Conservation (phyloP, 30 jellyfish, hydroid and myxozoan genomes). For the Aurelia sp. region DNA sequence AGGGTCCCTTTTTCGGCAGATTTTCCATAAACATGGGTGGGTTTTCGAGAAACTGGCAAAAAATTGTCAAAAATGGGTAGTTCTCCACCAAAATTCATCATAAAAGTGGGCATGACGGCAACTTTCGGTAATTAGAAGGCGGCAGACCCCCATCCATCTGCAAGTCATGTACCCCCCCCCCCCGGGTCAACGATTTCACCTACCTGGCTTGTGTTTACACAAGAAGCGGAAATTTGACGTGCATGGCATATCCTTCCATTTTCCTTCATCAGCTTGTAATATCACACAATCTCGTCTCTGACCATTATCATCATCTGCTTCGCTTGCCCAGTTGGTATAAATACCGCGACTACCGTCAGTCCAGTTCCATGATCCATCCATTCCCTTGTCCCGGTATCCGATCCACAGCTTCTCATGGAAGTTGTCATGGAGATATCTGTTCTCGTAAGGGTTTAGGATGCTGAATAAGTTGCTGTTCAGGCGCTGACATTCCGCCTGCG, state of each 20-base stretch:
- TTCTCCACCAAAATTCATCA: too few relatives aligned
- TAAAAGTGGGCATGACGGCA: too few relatives aligned
- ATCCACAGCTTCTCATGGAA: conserved; percentile 93
- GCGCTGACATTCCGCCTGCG: conserved; percentile 84
- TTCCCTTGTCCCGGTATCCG: conserved; percentile 91
- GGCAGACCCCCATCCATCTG: too few relatives aligned
- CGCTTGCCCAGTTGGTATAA: conserved; percentile 95
- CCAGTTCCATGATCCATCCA: conserved; percentile 98
- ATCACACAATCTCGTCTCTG: conserved; percentile 90
- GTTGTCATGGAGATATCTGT: conserved; percentile 90
- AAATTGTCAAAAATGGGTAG: too few relatives aligned
- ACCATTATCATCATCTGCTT: conserved; percentile 78
- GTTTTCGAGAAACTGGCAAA: too few relatives aligned
- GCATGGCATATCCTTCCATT: conserved; percentile 96
- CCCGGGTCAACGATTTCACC: not conserved
- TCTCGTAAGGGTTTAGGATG: conserved; percentile 92
- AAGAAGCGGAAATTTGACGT: conserved; percentile 58
- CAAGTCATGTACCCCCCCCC: too few relatives aligned
- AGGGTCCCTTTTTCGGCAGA: too few relatives aligned
- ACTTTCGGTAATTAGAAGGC: too few relatives aligned
- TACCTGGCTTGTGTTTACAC: conserved; percentile 85
- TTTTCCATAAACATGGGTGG: too few relatives aligned
- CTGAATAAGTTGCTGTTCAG: conserved; percentile 86
- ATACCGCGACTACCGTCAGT: conserved; percentile 88
- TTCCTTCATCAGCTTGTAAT: conserved; percentile 78